Evolutionary conservation across 2,797 vertebrate genomes (phyloP).

Genomic region (Phoeniculus purpureus): DNA sequence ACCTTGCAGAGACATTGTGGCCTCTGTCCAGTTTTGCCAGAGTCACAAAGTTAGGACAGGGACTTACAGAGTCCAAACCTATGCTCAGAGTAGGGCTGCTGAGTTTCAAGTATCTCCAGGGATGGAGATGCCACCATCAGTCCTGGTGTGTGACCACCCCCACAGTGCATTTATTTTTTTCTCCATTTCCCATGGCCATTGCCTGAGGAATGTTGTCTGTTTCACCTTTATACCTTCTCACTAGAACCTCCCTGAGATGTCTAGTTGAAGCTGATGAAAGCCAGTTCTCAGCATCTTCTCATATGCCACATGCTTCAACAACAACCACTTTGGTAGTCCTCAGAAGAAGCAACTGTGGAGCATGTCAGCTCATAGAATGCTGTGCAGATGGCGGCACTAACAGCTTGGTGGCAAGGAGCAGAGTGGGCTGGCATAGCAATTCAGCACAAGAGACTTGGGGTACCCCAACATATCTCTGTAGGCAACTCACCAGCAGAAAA

Average conservation of each 20-base stretch:
- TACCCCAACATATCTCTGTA: neutral
- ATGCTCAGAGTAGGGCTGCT: neutral
- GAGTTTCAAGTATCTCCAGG: neutral
- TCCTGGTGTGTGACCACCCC: neutral
- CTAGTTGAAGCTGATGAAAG: neutral
- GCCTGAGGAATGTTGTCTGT: neutral
- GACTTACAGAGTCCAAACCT: neutral
- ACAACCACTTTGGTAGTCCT: neutral
- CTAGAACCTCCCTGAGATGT: neutral
- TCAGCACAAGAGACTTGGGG: neutral
- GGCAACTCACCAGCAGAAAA: neutral
- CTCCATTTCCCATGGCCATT: neutral
- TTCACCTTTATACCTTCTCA: neutral
- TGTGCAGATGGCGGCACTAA: neutral
- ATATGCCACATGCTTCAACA: neutral
- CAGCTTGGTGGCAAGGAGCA: neutral
- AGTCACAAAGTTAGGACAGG: neutral
- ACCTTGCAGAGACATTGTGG: neutral
- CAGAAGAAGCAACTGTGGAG: neutral
- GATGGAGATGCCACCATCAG: neutral
- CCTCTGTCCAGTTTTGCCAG: neutral
- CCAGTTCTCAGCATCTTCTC: neutral
- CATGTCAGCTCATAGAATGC: fast-evolving
- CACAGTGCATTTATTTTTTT: fast-evolving
- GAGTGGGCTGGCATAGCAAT: neutral